Conservation (phyloP, 2,888 invertebrate genomes). For the Aethes cnicana region DNA sequence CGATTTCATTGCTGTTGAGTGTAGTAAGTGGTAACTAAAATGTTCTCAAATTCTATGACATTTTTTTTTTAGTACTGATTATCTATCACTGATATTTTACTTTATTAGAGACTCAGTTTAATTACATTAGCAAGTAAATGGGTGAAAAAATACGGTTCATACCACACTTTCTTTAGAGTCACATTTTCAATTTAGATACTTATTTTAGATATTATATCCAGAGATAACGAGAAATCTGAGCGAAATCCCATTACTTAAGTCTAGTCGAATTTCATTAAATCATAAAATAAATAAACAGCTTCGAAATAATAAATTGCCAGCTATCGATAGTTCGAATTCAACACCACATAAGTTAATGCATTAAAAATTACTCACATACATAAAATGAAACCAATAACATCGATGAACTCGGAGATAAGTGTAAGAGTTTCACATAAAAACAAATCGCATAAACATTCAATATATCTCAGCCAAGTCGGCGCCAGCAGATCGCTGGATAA, state of each 20-base stretch:
- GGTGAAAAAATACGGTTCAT: too few species aligned
- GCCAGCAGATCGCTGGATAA: constrained; percentile 49
- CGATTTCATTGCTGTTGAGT: too few species aligned
- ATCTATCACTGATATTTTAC: too few species aligned
- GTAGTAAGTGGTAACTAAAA: too few species aligned
- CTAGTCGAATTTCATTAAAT: constrained; percentile 16
- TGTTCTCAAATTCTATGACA: too few species aligned
- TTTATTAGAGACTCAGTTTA: too few species aligned
- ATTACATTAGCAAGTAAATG: too few species aligned
- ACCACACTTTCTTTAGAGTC: too few species aligned
- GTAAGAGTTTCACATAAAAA: constrained; percentile 24
- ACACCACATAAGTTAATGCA: constrained; percentile 24
- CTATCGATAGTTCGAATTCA: constrained; percentile 28
- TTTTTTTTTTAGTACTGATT: too few species aligned
- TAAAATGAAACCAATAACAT: constrained; percentile 9
- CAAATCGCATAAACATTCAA: constrained; percentile 44
- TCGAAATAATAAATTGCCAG: constrained; percentile 18
- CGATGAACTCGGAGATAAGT: constrained; percentile 20
- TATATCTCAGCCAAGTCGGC: constrained; percentile 43
- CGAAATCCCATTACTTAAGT: constrained; percentile 14
- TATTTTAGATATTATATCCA: too few species aligned
- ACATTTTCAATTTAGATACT: constrained; percentile 25
- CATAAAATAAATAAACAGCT: constrained; percentile 12
- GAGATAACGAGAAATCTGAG: constrained; percentile 19
- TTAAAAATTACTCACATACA: constrained; percentile 24